Conservation (phyloP, 2,888 invertebrate species). For the Alcis repandata region DNA sequence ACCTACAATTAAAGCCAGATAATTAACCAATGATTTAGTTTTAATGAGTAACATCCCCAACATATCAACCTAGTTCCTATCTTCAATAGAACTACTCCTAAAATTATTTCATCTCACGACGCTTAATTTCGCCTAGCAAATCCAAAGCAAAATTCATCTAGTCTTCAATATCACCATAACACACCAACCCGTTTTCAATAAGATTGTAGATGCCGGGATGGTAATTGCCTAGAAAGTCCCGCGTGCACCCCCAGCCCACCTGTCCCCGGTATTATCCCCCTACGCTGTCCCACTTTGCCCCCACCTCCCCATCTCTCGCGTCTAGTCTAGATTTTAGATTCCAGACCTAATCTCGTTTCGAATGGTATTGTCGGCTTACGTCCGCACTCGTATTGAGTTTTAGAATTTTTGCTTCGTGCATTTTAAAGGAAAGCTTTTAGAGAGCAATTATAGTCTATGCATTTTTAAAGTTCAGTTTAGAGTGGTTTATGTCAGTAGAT, state of each 20-base stretch:
- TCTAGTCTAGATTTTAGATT: slow-evolving; percentile 67
- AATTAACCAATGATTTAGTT: too few relatives aligned
- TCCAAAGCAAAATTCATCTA: slow-evolving; percentile 1
- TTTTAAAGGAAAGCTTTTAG: slow-evolving; percentile 30
- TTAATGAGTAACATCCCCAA: too few relatives aligned
- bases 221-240: slow-evolving; percentile 82
- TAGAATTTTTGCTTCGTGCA: slow-evolving; percentile 31
- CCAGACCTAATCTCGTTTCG: slow-evolving; percentile 69
- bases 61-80: too few relatives aligned
- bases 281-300: slow-evolving; percentile 51
- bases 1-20: too few relatives aligned
- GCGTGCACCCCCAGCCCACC: slow-evolving; percentile 54
- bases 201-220: slow-evolving; percentile 60
- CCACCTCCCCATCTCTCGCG: slow-evolving; percentile 42
- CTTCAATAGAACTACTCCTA: too few relatives aligned
- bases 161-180: slow-evolving; percentile 25
- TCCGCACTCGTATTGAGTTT: slow-evolving; percentile 43
- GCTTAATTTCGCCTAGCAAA: slow-evolving; percentile 28
- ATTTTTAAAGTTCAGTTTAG: not conserved
- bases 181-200: slow-evolving; percentile 56
- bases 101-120: not conserved
- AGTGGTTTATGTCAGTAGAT: not conserved
- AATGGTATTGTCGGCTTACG: slow-evolving; percentile 52
- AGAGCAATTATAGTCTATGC: slow-evolving; percentile 11
- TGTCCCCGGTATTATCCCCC: slow-evolving; percentile 36